Percentiles rank a stretch among this genome's conserved stretches.
These are phyloP conservation scores for Pampus argenteus DNA, from an alignment of 2,797 vertebrate genomes.

Conservation along the genomic window DNA sequence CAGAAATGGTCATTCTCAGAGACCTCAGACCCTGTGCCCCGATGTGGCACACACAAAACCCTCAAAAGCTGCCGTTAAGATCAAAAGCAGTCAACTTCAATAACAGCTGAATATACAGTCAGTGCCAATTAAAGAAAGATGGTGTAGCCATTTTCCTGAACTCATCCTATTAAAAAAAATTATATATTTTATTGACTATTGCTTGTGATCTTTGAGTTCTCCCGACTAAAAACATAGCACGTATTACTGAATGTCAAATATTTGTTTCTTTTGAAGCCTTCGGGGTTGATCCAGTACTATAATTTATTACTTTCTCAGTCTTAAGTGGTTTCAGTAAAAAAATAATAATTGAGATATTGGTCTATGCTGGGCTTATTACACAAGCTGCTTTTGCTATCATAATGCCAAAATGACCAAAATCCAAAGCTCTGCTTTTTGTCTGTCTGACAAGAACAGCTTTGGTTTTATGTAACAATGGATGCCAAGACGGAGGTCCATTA, in stretches of 20 bases:
- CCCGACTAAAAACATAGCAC: neutral
- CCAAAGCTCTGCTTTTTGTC: conserved; percentile 37
- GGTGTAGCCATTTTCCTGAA: neutral
- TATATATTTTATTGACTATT: conserved; percentile 1
- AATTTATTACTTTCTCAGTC: conserved; percentile 4
- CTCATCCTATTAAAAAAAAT: conserved; percentile 1
- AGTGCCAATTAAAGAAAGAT: conserved; percentile 11
- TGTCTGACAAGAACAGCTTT: conserved; percentile 50
- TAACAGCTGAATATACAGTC: conserved; percentile 1
- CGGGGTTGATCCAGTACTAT: neutral
- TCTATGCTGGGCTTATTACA: conserved; percentile 2
- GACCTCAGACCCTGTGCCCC: conserved; percentile 25
- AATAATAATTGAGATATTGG: neutral
- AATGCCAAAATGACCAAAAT: conserved; percentile 45
- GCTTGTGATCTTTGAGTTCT: conserved; percentile 17
- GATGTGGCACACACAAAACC: conserved; percentile 13
- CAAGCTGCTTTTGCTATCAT: conserved; percentile 38
- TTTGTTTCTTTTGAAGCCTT: conserved; percentile 19
- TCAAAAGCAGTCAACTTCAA: conserved; percentile 41
- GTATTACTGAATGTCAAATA: conserved; percentile 11
- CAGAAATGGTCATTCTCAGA: conserved; percentile 47
- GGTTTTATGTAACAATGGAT: conserved; percentile 57
- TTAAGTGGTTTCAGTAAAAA: conserved; percentile 16
- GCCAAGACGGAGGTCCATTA: conserved; percentile 45
- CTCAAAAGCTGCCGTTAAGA: conserved; percentile 49